Conservation (phyloP, 2,797 vertebrate species). For the Lacerta agilis region DNA sequence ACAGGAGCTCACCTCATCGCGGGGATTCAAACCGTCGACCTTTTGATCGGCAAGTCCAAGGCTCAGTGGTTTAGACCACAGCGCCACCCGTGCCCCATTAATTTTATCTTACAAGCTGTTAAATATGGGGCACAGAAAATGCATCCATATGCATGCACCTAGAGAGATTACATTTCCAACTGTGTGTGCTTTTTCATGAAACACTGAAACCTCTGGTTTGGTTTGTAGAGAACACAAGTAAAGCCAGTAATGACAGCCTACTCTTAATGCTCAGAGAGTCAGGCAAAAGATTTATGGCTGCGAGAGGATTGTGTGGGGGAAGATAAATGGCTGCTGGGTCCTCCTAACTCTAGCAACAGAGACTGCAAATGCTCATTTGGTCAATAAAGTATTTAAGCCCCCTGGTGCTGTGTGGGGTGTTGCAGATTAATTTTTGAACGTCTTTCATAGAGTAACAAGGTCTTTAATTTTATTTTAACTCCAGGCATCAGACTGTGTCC, state of each 20-base stretch:
- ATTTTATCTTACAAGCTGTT: not conserved
- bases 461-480: constrained; percentile 72
- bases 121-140: not conserved
- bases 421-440: constrained; percentile 76
- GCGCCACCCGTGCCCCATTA: rapidly evolving
- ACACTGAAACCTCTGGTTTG: constrained; percentile 26
- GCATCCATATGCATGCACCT: rapidly evolving
- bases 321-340: constrained; percentile 62
- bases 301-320: constrained; percentile 48
- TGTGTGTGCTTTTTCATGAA: constrained; percentile 9
- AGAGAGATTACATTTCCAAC: not conserved
- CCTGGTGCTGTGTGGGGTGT: constrained; percentile 59
- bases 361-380: constrained; percentile 43
- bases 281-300: constrained; percentile 58
- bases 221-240: constrained; percentile 31
- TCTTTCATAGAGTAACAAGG: constrained; percentile 67
- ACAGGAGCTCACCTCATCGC: no score
- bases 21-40: rapidly evolving
- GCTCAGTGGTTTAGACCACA: no score
- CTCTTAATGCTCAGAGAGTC: constrained; percentile 54
- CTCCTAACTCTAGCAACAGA: constrained; percentile 37
- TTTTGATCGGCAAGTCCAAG: no score
- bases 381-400: constrained; percentile 78
- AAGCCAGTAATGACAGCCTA: constrained; percentile 50
- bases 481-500: constrained; percentile 40